These are phyloP conservation scores for Nipponia nippon DNA, from an alignment of 2,113 vertebrate genomes.

Conservation along the genomic window DNA sequence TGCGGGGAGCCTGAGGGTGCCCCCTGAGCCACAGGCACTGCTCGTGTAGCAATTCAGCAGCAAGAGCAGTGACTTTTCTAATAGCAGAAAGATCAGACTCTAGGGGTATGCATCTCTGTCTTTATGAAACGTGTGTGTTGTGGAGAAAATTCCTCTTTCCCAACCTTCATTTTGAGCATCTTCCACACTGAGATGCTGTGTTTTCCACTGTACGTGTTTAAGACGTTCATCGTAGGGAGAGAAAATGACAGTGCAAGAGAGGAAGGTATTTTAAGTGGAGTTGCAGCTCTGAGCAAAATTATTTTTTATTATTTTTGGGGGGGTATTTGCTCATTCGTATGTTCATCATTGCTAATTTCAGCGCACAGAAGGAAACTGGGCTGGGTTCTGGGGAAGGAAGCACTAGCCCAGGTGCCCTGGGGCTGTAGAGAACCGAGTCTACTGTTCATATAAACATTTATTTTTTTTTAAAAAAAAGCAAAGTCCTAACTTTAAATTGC, in stretches of 20 bases:
- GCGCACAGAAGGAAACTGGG: not conserved
- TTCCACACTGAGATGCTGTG: not conserved
- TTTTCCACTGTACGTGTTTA: not conserved
- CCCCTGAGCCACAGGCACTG: not conserved
- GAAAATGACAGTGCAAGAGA: not conserved
- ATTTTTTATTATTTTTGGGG: not conserved
- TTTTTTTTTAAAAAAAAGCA: not conserved
- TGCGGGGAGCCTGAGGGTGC: conserved; percentile 28
- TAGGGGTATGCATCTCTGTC: not conserved
- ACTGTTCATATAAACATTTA: not conserved
- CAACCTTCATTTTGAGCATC: not conserved
- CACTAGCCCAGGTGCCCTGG: not conserved
- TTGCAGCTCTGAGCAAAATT: not conserved
- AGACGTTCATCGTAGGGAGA: not conserved
- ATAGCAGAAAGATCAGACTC: not conserved
- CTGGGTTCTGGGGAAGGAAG: not conserved
- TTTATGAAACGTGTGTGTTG: not conserved
- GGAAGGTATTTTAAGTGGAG: not conserved
- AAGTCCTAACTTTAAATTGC: not conserved
- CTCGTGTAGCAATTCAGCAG: not conserved
- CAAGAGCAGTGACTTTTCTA: not conserved
- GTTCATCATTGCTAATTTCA: not conserved
- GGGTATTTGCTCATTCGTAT: not conserved
- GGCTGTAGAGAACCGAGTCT: not conserved
- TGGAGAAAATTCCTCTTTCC: not conserved